phyloP scores from a whole-genome alignment of 1,140 invertebrate genomes.

The Melanaphis sacchari region DNA sequence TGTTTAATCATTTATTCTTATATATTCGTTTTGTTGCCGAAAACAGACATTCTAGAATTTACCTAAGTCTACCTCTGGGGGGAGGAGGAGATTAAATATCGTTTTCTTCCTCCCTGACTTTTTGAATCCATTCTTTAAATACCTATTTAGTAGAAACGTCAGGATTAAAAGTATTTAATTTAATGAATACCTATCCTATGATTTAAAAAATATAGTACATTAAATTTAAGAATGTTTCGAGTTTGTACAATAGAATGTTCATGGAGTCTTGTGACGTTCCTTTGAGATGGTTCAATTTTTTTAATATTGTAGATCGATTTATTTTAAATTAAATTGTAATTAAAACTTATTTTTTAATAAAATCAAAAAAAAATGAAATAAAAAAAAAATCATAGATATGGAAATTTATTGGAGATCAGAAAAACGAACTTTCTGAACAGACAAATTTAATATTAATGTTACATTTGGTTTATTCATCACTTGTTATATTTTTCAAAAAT shows the following conservation, averaged over 20 bases:
- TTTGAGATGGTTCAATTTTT: not conserved
- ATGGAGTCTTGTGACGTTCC: no score
- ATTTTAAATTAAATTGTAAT: not conserved
- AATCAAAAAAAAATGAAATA: conserved; percentile 3
- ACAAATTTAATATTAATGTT: not conserved
- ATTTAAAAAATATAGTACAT: not conserved
- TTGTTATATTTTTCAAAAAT: conserved; percentile 11
- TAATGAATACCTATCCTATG: not conserved
- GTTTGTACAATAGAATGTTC: not conserved
- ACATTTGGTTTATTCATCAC: not conserved
- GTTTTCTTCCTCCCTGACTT: no score
- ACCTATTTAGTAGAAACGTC: no score
- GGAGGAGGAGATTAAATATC: no score
- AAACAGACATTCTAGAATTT: not conserved
- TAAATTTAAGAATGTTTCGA: not conserved
- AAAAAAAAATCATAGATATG: conserved; percentile 41
- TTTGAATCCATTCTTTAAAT: no score
- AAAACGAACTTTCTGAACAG: not conserved
- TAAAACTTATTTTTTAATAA: not conserved
- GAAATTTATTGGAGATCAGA: not conserved
- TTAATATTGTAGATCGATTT: not conserved
- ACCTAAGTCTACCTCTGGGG: no score
- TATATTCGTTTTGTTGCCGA: no score
- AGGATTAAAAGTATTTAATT: no score
- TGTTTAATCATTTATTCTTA: no score